Evolutionary conservation across 2,888 invertebrate species (phyloP), one percentile per base, ranked within the genome.

Genomic region (Agriotes lineatus): DNA sequence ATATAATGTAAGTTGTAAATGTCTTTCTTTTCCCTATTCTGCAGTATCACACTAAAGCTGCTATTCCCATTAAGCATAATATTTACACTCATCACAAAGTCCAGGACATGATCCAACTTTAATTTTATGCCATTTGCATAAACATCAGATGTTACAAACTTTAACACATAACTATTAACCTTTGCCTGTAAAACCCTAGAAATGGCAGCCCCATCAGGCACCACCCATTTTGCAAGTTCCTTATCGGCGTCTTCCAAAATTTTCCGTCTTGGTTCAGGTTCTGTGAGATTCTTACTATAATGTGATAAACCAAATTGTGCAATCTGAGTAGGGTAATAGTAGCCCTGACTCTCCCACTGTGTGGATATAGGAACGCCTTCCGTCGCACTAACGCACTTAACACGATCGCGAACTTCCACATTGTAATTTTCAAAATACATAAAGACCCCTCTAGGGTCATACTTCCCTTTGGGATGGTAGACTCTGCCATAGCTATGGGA

Each of bases 361-460:
- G 94, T 96, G n/a, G 96, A 96, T 60, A 97, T 92, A 0, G 97
- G 97, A 12, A 97, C 96, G 78, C 97, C 97, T 80, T 96, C 95
- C 10, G 90, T 90, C 0, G 94, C 98, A 84, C 95, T 96, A 76
- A 99, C 93, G 83, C 97, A 98, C 84, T 97, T 96, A 0, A 99
- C 99, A 65, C 98, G 87, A 79, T 97, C 97, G 58, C 99, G 87
- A 3, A 95, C 94, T 86, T 99, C 99, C 0, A 99, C 99, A 83
- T 97, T 98, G 85, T 98, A 99, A 83, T 97, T 96, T 81, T 96
- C 97, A 85, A 99, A 99, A 71, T 97, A 97, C 86, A 97, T 95
- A 84, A 97, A 99, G 0, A 95, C 92, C 1, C 97, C 97, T 19
- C 90, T 89, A 0, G 97, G 91, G 80, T 96, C 93, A 84, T 99